Percentiles rank a stretch among this genome's conserved stretches.
These are phyloP conservation scores for Chauna torquata DNA, from an alignment of 2,113 vertebrate genomes.

Conservation along the genomic window DNA sequence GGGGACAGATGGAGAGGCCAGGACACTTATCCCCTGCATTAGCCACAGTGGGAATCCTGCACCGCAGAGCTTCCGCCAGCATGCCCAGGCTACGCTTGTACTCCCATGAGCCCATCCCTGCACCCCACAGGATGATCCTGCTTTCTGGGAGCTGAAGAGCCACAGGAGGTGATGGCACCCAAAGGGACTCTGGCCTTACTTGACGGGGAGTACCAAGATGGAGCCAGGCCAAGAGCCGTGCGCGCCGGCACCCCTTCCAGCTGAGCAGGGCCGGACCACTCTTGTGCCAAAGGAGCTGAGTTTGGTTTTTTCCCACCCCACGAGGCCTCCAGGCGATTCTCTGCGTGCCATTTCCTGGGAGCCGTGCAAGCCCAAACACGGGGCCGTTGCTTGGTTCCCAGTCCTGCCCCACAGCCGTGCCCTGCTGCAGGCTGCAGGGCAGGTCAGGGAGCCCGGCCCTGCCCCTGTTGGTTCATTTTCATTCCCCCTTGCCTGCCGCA, in stretches of 20 bases:
- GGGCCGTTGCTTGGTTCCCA: neutral
- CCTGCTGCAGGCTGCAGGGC: too few relatives aligned
- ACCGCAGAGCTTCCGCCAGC: neutral
- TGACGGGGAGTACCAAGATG: too few relatives aligned
- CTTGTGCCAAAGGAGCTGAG: rapidly evolving
- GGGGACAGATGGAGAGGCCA: neutral
- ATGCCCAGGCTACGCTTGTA: rapidly evolving
- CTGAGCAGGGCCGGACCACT: too few relatives aligned
- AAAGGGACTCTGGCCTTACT: neutral
- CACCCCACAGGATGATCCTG: neutral
- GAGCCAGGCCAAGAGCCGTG: rapidly evolving
- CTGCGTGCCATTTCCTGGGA: too few relatives aligned
- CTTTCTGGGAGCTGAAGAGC: too few relatives aligned
- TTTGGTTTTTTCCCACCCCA: neutral
- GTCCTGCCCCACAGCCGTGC: rapidly evolving
- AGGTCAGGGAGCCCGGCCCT: neutral
- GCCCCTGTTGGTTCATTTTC: too few relatives aligned
- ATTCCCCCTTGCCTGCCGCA: rapidly evolving
- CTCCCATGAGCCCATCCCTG: neutral
- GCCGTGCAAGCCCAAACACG: neutral
- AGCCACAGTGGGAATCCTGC: neutral
- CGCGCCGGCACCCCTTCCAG: neutral
- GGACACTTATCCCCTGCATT: rapidly evolving
- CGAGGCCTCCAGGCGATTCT: neutral
- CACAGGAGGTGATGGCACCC: neutral